Evolutionary conservation across 2,888 invertebrate genomes (phyloP).

Genomic region (Tenthredo distinguenda): DNA sequence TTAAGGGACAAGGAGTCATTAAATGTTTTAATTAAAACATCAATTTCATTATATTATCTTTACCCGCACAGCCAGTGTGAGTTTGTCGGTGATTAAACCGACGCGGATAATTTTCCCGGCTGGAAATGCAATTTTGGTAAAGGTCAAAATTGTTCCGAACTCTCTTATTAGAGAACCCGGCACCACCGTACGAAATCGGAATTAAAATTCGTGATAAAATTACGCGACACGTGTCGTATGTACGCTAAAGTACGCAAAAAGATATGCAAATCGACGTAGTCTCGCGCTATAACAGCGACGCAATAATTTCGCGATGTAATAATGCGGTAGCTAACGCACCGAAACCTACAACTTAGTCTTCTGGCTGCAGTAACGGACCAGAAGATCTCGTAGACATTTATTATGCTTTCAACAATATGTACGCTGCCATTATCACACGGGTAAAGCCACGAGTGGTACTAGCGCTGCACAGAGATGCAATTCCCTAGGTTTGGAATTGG

Average conservation of each 20-base stretch:
- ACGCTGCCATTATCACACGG: constrained; percentile 52
- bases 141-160: background rate
- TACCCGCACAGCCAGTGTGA: background rate
- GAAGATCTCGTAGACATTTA: constrained; percentile 46
- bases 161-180: background rate
- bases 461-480: constrained; percentile 7
- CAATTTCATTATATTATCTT: constrained; percentile 11
- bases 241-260: background rate
- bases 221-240: background rate
- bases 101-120: background rate
- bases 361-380: background rate
- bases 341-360: background rate
- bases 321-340: constrained; percentile 15
- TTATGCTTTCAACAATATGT: constrained; percentile 52
- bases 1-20: constrained; percentile 24
- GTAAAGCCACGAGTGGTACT: background rate
- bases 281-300: background rate
- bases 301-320: constrained; percentile 23
- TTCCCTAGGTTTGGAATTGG: constrained; percentile 38
- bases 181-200: background rate
- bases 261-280: background rate
- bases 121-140: background rate
- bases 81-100: background rate
- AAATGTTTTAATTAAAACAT: constrained; percentile 38
- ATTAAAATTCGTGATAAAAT: background rate